Percentiles rank a stretch among this genome's conserved stretches.
Conservation (phyloP, 1,140 invertebrate genomes). For the Atta texana region DNA sequence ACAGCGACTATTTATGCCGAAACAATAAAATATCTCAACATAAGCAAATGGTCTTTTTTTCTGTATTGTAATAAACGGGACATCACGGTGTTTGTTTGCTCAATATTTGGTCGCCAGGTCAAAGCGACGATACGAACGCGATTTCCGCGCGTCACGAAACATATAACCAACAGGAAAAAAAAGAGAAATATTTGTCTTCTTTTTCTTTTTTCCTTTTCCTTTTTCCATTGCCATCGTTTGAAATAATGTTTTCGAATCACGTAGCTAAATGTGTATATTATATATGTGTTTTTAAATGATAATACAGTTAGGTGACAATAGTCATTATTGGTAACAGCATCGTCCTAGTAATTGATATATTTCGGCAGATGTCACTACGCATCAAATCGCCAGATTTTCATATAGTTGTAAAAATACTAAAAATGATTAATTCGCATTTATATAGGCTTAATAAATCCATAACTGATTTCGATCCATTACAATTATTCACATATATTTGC, state of each 20-base stretch:
- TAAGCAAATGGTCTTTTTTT: background rate
- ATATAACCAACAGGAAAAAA: background rate
- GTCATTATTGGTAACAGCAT: slow-evolving; percentile 8
- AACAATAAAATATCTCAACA: background rate
- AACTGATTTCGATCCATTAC: background rate
- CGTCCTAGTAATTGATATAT: background rate
- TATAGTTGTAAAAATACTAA: too few relatives aligned
- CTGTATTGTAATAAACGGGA: background rate
- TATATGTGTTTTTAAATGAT: background rate
- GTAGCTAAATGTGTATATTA: background rate
- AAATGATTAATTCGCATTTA: too few relatives aligned
- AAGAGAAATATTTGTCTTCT: background rate
- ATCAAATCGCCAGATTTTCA: background rate
- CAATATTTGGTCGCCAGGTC: slow-evolving; percentile 42
- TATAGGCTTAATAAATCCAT: background rate
- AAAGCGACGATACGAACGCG: background rate
- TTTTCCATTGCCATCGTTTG: background rate
- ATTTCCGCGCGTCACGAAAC: background rate
- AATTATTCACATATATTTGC: background rate
- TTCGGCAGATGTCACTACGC: background rate
- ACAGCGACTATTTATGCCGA: background rate
- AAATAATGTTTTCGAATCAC: slow-evolving; percentile 14
- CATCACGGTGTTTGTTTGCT: slow-evolving; percentile 30
- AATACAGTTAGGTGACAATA: background rate
- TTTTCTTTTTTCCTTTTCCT: background rate